phyloP scores from a whole-genome alignment of 2,797 vertebrate species.

The Acipenser ruthenus region DNA sequence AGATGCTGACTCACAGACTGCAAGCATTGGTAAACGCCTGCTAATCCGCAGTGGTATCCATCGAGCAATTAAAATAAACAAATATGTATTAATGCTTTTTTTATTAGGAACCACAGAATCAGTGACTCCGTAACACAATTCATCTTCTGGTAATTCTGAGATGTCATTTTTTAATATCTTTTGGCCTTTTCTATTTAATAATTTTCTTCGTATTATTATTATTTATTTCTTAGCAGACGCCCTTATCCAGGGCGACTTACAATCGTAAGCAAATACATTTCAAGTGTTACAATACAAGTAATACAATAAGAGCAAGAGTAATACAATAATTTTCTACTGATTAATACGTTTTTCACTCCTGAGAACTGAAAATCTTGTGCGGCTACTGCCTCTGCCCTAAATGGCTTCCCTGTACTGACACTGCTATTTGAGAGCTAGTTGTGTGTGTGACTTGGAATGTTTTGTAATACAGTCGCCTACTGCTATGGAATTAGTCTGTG shows the following conservation, averaged over 20 bases:
- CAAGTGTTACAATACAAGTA: too few species aligned
- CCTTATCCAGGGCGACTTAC: too few species aligned
- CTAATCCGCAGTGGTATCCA: background rate
- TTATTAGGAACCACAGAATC: background rate
- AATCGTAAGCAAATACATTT: too few species aligned
- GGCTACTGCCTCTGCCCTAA: background rate
- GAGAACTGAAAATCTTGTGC: background rate
- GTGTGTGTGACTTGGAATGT: conserved; percentile 11
- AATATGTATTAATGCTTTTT: background rate
- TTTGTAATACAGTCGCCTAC: background rate
- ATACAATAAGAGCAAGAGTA: too few species aligned
- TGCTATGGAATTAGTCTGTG: conserved; percentile 7
- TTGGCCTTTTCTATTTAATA: background rate
- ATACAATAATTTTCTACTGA: background rate
- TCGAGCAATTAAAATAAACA: background rate
- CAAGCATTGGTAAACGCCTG: background rate
- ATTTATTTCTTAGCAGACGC: too few species aligned
- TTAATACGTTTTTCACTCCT: background rate
- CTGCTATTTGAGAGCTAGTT: conserved; percentile 9
- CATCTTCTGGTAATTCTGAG: background rate
- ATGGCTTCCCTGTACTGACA: background rate
- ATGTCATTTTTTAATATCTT: background rate
- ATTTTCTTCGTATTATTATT: too few species aligned
- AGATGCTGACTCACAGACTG: background rate
- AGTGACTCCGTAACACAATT: background rate